Percentiles rank a stretch among this genome's conserved stretches.
phyloP scores from a whole-genome alignment of 1,140 invertebrate species.

The Ectropis grisescens region DNA sequence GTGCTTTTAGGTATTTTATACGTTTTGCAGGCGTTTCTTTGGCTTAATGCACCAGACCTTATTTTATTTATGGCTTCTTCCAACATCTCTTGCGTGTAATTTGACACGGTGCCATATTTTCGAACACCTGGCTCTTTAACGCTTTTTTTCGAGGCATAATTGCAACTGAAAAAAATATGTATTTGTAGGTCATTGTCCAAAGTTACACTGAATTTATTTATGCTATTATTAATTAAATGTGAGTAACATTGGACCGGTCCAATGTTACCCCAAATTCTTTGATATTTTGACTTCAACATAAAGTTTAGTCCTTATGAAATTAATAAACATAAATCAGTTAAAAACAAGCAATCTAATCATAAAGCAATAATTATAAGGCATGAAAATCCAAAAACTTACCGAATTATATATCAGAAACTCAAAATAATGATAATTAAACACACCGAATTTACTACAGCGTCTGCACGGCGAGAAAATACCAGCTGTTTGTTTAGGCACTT shows the following conservation, averaged over 20 bases:
- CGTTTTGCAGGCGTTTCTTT: slow-evolving; percentile 1
- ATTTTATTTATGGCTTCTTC: slow-evolving; percentile 7
- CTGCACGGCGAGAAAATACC: not conserved
- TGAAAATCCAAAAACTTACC: slow-evolving; percentile 1
- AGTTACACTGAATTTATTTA: no score
- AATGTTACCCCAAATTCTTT: slow-evolving; percentile 1
- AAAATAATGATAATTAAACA: slow-evolving; percentile 1
- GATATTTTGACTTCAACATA: slow-evolving; percentile 1
- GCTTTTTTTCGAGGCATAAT: not conserved
- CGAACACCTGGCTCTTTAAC: slow-evolving; percentile 3
- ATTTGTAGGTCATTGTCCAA: no score
- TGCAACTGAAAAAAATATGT: no score
- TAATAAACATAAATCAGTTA: slow-evolving; percentile 1
- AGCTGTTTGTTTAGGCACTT: slow-evolving; percentile 1
- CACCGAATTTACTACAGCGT: slow-evolving; percentile 1
- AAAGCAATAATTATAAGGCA: slow-evolving; percentile 1
- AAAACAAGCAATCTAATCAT: not conserved
- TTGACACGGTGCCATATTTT: slow-evolving; percentile 7
- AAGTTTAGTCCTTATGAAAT: not conserved
- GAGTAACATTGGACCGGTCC: slow-evolving; percentile 1
- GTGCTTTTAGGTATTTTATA: slow-evolving; percentile 8
- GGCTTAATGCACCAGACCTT: slow-evolving; percentile 4
- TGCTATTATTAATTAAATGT: not conserved
- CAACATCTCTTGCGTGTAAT: slow-evolving; percentile 6
- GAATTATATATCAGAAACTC: not conserved